Evolutionary conservation across 2,113 vertebrate genomes (phyloP).

Genomic region (Myotis davidii): DNA sequence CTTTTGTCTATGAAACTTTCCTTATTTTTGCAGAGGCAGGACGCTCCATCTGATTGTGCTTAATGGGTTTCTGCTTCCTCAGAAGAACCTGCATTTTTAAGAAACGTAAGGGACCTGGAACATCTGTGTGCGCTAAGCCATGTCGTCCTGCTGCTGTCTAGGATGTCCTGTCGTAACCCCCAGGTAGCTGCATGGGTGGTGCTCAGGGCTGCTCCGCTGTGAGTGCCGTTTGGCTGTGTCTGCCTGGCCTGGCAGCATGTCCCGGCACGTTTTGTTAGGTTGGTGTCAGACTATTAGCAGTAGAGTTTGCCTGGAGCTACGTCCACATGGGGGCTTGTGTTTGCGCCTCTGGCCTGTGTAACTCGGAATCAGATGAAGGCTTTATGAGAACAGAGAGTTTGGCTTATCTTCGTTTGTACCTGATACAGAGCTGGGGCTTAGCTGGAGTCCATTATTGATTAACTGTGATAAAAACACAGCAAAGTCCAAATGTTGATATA

Average conservation of each 20-base stretch:
- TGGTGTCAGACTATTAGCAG: neutral
- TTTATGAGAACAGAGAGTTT: constrained; percentile 34
- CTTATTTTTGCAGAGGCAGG: neutral
- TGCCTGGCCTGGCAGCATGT: neutral
- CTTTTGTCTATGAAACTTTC: no score
- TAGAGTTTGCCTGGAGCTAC: constrained; percentile 7
- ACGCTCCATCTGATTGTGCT: neutral
- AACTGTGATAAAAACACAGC: constrained; percentile 23
- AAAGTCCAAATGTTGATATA: neutral
- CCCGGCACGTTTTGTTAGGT: neutral
- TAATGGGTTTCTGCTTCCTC: neutral
- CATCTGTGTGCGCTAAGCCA: neutral
- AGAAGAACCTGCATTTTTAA: neutral
- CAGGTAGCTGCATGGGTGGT: neutral
- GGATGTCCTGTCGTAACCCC: neutral
- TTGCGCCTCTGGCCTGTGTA: neutral
- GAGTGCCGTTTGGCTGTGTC: neutral
- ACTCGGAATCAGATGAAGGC: constrained; percentile 32
- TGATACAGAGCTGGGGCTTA: constrained; percentile 23
- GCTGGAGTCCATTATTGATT: constrained; percentile 3
- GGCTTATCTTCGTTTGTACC: constrained; percentile 18
- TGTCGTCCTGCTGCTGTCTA: neutral
- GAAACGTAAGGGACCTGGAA: neutral
- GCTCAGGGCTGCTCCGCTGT: neutral
- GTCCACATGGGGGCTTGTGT: neutral